Evolutionary conservation across 2,797 vertebrate genomes (phyloP).

Genomic region (Alfaro cultratus): DNA sequence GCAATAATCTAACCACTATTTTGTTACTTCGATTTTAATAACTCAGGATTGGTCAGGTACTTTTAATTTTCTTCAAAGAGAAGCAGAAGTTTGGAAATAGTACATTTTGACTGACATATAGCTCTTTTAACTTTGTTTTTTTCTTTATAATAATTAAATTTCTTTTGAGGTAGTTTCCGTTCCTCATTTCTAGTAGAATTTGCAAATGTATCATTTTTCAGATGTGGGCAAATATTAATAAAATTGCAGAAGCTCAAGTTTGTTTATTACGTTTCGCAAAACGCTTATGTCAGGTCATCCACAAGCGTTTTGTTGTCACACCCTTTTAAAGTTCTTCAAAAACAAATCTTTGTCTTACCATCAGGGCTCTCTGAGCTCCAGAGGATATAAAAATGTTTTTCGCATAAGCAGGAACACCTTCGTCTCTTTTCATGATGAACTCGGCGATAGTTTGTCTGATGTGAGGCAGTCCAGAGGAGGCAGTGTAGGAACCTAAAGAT

Average conservation of each 20-base stretch:
- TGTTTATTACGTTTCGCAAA: too few species aligned
- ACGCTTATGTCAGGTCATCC: not conserved
- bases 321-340: not conserved
- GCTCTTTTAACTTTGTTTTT: too few species aligned
- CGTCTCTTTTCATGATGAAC: constrained; percentile 71
- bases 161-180: too few species aligned
- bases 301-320: not conserved
- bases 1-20: not conserved
- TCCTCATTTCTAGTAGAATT: too few species aligned
- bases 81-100: too few species aligned
- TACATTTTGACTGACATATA: too few species aligned
- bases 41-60: too few species aligned
- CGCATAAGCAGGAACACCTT: constrained; percentile 54
- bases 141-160: too few species aligned
- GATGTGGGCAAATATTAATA: not conserved
- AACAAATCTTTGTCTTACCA: constrained; percentile 46
- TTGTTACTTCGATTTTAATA: not conserved
- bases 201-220: too few species aligned
- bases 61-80: too few species aligned
- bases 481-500: constrained; percentile 68
- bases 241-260: not conserved
- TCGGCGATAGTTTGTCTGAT: constrained; percentile 60
- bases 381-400: constrained; percentile 67
- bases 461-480: constrained; percentile 46
- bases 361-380: constrained; percentile 65